These are phyloP conservation scores for Labrus mixtus DNA, from an alignment of 2,113 vertebrate species.

Conservation along the genomic window DNA sequence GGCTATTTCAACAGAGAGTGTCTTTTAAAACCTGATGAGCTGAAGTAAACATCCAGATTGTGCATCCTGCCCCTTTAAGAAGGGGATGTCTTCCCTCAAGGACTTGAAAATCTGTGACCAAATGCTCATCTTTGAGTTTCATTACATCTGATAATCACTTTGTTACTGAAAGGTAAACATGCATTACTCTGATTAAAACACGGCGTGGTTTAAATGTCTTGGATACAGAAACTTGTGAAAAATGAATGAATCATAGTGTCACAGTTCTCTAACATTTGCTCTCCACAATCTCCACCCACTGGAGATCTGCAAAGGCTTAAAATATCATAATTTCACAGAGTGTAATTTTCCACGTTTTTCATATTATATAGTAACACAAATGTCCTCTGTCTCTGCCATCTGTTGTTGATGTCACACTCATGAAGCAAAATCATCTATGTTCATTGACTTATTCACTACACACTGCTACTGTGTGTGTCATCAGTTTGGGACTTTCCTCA, in stretches of 20 bases:
- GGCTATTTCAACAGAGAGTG: too few species aligned
- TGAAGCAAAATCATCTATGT: not conserved
- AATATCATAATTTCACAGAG: not conserved
- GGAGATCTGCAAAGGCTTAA: constrained; percentile 1
- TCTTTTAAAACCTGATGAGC: too few species aligned
- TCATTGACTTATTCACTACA: not conserved
- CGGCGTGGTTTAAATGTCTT: not conserved
- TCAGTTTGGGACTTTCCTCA: too few species aligned
- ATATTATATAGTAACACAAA: not conserved
- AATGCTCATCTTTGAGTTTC: not conserved
- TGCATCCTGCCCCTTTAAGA: too few species aligned
- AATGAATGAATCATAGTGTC: not conserved
- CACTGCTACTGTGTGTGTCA: too few species aligned
- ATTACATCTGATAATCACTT: not conserved
- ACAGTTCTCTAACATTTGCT: not conserved
- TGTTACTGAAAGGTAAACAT: not conserved
- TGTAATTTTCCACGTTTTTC: not conserved
- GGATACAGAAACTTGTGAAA: not conserved
- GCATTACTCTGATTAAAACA: too few species aligned
- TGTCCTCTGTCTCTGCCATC: not conserved
- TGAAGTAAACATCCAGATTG: too few species aligned
- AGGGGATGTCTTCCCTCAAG: not conserved
- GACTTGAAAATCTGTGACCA: constrained; percentile 22
- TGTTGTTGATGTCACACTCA: constrained; percentile 2
- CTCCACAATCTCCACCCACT: not conserved